Conservation (phyloP, 2,888 invertebrate species). For the Oegoconia quadripuncta region DNA sequence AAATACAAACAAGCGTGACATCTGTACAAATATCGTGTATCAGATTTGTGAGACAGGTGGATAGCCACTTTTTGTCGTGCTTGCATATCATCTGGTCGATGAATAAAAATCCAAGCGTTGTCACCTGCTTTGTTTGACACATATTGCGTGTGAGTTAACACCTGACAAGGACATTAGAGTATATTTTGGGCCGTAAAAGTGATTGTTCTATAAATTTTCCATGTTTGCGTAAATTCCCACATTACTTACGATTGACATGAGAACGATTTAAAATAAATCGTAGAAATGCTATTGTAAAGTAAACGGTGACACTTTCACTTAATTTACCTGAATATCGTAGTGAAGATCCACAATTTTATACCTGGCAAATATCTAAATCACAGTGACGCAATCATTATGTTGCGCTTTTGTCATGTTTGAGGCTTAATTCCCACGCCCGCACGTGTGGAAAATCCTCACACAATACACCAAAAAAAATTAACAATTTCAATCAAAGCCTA, state of each 20-base stretch:
- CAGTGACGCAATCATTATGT: constrained; percentile 41
- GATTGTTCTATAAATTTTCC: too few species aligned
- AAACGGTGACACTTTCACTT: constrained; percentile 19
- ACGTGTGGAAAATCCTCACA: constrained; percentile 53
- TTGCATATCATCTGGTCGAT: constrained; percentile 57
- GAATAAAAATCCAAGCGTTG: constrained; percentile 38
- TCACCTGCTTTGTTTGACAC: constrained; percentile 43
- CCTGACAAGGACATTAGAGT: constrained; percentile 22
- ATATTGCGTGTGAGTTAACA: constrained; percentile 29
- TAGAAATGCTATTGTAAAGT: constrained; percentile 1
- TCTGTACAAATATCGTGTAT: constrained; percentile 41
- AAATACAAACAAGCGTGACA: constrained; percentile 32
- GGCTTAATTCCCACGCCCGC: constrained; percentile 57
- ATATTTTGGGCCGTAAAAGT: too few species aligned
- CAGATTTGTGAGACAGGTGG: constrained; percentile 57
- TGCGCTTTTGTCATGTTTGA: constrained; percentile 43
- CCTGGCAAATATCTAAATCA: constrained; percentile 31
- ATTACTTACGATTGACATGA: constrained; percentile 42
- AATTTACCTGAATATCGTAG: constrained; percentile 18
- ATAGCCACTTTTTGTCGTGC: constrained; percentile 39
- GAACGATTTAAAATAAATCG: constrained; percentile 27
- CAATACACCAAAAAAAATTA: constrained; percentile 33
- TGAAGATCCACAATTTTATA: constrained; percentile 26
- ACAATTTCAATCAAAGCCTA: constrained; percentile 20
- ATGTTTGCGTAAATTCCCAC: constrained; percentile 37